Conservation (phyloP, 2,888 invertebrate genomes). For the Boloria euphrosyne region DNA sequence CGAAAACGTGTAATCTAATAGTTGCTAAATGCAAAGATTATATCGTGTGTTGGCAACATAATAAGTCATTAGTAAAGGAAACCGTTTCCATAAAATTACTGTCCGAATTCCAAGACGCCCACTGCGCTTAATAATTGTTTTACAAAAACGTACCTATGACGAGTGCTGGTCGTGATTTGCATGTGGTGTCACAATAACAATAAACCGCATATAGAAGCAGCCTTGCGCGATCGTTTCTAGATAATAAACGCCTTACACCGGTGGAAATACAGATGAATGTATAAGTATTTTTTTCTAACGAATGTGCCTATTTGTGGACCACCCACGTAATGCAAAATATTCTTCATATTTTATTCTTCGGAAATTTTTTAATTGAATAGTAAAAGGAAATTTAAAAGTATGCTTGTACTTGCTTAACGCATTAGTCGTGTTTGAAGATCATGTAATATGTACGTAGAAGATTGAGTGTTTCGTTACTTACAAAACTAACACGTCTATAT, state of each 20-base stretch:
- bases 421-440: too few species aligned
- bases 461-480: neutral
- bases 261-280: slow-evolving; percentile 16
- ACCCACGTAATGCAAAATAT: slow-evolving; percentile 32
- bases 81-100: slow-evolving; percentile 30
- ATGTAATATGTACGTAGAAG: neutral
- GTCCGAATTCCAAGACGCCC: slow-evolving; percentile 43
- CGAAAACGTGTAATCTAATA: neutral
- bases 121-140: slow-evolving; percentile 41
- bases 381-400: neutral
- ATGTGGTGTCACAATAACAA: slow-evolving; percentile 58
- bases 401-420: too few species aligned
- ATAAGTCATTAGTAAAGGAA: slow-evolving; percentile 21
- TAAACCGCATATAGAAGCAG: slow-evolving; percentile 28
- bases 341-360: neutral
- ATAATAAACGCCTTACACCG: neutral
- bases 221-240: neutral
- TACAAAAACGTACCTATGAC: slow-evolving; percentile 67
- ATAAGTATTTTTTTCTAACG: neutral
- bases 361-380: neutral
- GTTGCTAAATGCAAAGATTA: neutral
- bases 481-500: neutral
- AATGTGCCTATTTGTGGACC: slow-evolving; percentile 22
- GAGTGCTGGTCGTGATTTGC: slow-evolving; percentile 57
- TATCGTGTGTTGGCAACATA: slow-evolving; percentile 2